phyloP scores from a whole-genome alignment of 1,140 invertebrate species.

The Lepidurus apus region DNA sequence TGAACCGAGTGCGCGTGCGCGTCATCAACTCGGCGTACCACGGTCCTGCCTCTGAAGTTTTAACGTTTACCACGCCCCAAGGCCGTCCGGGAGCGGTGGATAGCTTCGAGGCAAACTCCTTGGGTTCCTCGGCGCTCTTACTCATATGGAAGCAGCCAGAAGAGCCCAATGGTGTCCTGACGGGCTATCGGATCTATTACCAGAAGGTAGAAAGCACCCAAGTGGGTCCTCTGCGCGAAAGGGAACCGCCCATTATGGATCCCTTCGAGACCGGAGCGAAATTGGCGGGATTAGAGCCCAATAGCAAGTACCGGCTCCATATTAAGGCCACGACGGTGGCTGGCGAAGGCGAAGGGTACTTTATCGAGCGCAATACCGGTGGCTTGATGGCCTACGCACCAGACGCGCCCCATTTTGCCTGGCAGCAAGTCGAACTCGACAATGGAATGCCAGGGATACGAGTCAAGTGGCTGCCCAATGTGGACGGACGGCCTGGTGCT shows the following conservation, averaged over 20 bases:
- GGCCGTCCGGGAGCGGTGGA: constrained; percentile 86
- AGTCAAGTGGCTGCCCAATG: constrained; percentile 72
- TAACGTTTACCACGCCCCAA: constrained; percentile 84
- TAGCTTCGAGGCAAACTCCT: constrained; percentile 70
- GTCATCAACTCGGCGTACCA: constrained; percentile 85
- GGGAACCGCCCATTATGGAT: constrained; percentile 68
- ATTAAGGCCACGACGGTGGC: constrained; percentile 73
- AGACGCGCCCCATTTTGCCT: constrained; percentile 68
- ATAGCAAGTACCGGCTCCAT: constrained; percentile 75
- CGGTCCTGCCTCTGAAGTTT: constrained; percentile 77
- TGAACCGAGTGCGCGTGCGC: constrained; percentile 81
- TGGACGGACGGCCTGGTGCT: constrained; percentile 61
- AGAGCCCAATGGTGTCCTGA: constrained; percentile 86
- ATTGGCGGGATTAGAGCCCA: constrained; percentile 72
- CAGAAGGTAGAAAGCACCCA: constrained; percentile 68
- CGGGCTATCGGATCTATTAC: constrained; percentile 88
- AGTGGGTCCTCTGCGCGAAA: constrained; percentile 59
- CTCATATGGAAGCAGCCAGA: constrained; percentile 88
- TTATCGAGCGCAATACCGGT: constrained; percentile 70
- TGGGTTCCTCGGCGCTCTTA: constrained; percentile 81
- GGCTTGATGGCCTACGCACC: constrained; percentile 54
- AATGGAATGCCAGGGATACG: constrained; percentile 68
- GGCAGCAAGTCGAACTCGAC: constrained; percentile 59
- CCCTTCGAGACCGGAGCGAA: constrained; percentile 71
- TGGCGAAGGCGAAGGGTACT: constrained; percentile 75